These are phyloP conservation scores for Drosophila mimetica DNA, from an alignment of 2,888 invertebrate genomes.

Conservation along the genomic window DNA sequence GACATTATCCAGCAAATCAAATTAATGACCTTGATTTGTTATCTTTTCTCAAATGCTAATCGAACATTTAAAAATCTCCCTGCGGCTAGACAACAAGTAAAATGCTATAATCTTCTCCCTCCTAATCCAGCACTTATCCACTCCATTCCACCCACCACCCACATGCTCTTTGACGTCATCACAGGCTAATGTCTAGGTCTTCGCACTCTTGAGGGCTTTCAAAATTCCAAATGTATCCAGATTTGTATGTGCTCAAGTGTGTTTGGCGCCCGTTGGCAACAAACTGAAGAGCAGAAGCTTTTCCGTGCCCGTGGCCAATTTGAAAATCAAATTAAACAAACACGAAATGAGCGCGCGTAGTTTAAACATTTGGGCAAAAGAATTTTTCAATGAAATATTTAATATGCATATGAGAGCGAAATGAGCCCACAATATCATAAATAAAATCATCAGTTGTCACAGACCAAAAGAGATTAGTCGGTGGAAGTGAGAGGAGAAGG, in stretches of 20 bases:
- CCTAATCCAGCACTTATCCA: slow-evolving; percentile 5
- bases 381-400: slow-evolving; percentile 27
- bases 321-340: slow-evolving; percentile 26
- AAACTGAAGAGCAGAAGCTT: slow-evolving; percentile 11
- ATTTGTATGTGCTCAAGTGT: slow-evolving; percentile 13
- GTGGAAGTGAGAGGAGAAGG: slow-evolving; percentile 1
- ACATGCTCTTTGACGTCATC: slow-evolving; percentile 33
- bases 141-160: slow-evolving; percentile 15
- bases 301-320: slow-evolving; percentile 15
- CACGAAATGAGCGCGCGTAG: background rate
- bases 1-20: background rate
- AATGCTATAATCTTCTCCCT: slow-evolving; percentile 18
- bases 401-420: background rate
- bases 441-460: slow-evolving; percentile 75
- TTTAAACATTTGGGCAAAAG: slow-evolving; percentile 1
- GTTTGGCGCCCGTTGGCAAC: slow-evolving; percentile 43
- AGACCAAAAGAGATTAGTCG: slow-evolving; percentile 52
- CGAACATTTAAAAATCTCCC: background rate
- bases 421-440: slow-evolving; percentile 52
- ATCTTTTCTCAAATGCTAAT: background rate
- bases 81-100: background rate
- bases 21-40: background rate
- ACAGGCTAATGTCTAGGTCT: slow-evolving; percentile 31
- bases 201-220: slow-evolving; percentile 27
- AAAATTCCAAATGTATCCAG: slow-evolving; percentile 9